Percentiles rank a stretch among this genome's conserved stretches.
Evolutionary conservation across 2,888 invertebrate genomes (phyloP).

Genomic region (Ctenicera cuprea): DNA sequence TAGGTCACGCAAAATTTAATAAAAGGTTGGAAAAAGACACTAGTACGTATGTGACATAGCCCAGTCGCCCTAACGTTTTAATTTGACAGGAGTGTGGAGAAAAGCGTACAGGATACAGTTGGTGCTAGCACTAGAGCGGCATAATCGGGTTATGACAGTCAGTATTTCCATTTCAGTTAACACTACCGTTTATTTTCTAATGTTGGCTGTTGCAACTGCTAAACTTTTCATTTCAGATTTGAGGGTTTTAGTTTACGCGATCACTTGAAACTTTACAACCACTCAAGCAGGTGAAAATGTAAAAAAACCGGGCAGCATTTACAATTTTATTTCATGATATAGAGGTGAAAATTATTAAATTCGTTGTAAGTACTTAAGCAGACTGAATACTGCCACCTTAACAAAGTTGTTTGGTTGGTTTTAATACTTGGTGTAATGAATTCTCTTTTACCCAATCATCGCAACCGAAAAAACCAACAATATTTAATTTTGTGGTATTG

Average conservation of each 20-base stretch:
- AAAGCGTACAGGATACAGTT: slow-evolving; percentile 44
- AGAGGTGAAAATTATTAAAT: too few relatives aligned
- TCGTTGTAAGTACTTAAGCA: too few relatives aligned
- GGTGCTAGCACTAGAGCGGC: slow-evolving; percentile 40
- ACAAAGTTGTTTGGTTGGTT: too few relatives aligned
- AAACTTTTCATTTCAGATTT: slow-evolving; percentile 22
- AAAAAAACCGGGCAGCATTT: too few relatives aligned
- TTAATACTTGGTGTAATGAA: too few relatives aligned
- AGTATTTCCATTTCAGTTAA: slow-evolving; percentile 44
- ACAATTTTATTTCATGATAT: too few relatives aligned
- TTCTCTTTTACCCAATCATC: too few relatives aligned
- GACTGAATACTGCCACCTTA: too few relatives aligned
- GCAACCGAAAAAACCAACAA: too few relatives aligned
- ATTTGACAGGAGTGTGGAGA: slow-evolving; percentile 44
- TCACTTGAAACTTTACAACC: too few relatives aligned
- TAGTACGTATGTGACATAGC: slow-evolving; percentile 18
- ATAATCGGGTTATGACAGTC: slow-evolving; percentile 46
- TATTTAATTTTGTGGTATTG: too few relatives aligned
- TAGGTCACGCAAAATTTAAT: slow-evolving; percentile 32
- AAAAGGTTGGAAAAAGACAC: slow-evolving; percentile 20
- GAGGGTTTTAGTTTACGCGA: background rate
- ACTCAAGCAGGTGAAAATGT: too few relatives aligned
- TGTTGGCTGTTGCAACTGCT: slow-evolving; percentile 25
- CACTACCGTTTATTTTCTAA: slow-evolving; percentile 36
- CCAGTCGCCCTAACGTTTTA: slow-evolving; percentile 34